Conservation (phyloP, 2,113 vertebrate species). For the Aepyceros melampus region DNA sequence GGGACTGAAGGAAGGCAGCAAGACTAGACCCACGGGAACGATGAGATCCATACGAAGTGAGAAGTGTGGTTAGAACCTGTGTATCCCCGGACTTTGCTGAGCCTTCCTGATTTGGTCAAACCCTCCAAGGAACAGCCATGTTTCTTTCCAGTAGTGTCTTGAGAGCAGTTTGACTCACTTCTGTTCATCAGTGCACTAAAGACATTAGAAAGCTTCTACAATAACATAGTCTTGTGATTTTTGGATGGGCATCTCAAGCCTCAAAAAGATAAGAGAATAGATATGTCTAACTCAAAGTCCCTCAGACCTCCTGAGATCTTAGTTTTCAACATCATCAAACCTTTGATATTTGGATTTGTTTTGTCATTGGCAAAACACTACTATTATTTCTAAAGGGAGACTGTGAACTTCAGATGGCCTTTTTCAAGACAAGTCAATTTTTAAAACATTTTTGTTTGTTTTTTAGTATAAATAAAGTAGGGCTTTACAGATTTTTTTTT, state of each 20-base stretch:
- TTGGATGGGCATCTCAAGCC: not conserved
- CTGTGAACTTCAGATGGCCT: not conserved
- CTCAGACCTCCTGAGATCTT: not conserved
- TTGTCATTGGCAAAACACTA: not conserved
- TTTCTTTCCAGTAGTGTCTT: not conserved
- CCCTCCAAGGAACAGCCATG: not conserved
- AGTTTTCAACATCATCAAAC: not conserved
- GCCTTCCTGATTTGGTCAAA: not conserved
- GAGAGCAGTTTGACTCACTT: not conserved
- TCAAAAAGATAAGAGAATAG: not conserved
- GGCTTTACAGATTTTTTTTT: not conserved
- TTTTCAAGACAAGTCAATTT: not conserved
- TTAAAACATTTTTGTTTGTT: not conserved
- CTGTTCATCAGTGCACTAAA: not conserved
- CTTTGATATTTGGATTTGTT: not conserved
- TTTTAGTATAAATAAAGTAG: not conserved
- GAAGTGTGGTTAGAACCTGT: not conserved
- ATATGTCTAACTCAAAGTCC: not conserved
- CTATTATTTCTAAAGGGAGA: not conserved
- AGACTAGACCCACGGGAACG: not conserved
- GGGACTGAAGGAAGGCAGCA: accelerated
- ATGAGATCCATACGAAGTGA: not conserved
- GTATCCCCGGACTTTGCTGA: not conserved
- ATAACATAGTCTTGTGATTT: not conserved
- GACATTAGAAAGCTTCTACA: not conserved